These are phyloP conservation scores for Chromoteleia sp. DNA, from an alignment of 2,888 invertebrate species.

Conservation along the genomic window DNA sequence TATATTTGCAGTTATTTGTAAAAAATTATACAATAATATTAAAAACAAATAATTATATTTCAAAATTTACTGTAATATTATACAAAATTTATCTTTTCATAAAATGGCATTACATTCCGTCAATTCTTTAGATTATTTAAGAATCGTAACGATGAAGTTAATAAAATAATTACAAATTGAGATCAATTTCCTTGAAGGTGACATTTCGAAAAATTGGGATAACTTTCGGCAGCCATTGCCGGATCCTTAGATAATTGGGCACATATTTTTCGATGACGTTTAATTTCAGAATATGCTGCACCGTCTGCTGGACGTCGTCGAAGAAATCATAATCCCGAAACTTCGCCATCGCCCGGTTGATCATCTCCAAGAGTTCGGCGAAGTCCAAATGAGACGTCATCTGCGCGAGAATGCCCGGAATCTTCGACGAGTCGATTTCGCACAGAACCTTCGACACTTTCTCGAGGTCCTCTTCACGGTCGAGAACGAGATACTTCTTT, in stretches of 20 bases:
- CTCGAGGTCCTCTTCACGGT: conserved; percentile 75
- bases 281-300: conserved; percentile 85
- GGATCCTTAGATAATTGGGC: conserved; percentile 85
- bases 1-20: too few species aligned
- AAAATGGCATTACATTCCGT: too few species aligned
- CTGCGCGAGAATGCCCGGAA: conserved; percentile 85
- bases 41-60: too few species aligned
- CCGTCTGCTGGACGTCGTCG: conserved; percentile 84
- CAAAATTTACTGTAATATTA: too few species aligned
- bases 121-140: too few species aligned
- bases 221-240: conserved; percentile 79
- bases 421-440: conserved; percentile 81
- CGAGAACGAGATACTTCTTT: conserved; percentile 77
- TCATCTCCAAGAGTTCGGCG: conserved; percentile 86
- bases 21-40: too few species aligned
- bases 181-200: conserved; percentile 77
- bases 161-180: conserved; percentile 76
- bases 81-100: too few species aligned
- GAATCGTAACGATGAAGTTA: too few species aligned
- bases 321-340: conserved; percentile 85
- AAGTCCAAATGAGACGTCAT: conserved; percentile 86
- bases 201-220: conserved; percentile 77
- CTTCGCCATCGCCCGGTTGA: conserved; percentile 84
- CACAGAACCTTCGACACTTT: conserved; percentile 85
- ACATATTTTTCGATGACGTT: conserved; percentile 84